phyloP scores from a whole-genome alignment of 2,113 vertebrate species.

The Lophotis ruficrista region DNA sequence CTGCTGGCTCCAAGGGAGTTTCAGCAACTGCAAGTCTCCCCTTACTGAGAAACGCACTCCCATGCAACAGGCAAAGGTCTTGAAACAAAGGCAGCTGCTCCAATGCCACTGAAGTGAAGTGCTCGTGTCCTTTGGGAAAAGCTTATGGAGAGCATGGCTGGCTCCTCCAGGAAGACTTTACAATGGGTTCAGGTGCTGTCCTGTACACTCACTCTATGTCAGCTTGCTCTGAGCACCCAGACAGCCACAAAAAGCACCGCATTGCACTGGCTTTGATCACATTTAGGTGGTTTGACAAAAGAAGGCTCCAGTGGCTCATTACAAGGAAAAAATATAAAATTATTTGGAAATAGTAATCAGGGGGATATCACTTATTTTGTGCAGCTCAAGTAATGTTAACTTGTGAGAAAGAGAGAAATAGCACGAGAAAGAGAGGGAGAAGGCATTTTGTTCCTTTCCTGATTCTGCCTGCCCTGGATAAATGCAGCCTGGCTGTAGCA shows the following conservation, averaged over 20 bases:
- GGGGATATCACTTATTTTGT: background rate
- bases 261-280: background rate
- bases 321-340: background rate
- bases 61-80: rapidly evolving
- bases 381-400: background rate
- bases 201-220: background rate
- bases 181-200: background rate
- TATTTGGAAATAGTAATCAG: background rate
- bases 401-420: background rate
- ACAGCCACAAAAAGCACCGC: background rate
- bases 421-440: background rate
- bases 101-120: background rate
- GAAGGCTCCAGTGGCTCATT: background rate
- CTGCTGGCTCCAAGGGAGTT: background rate
- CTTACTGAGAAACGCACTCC: background rate
- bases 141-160: background rate
- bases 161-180: background rate
- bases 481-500: background rate
- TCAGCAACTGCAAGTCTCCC: background rate
- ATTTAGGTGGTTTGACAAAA: background rate
- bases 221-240: background rate
- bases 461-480: background rate
- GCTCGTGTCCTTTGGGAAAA: background rate
- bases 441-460: background rate
- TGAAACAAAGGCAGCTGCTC: background rate